Evolutionary conservation across 2,888 invertebrate species (phyloP), one percentile per base, ranked within the genome.

Genomic region (Timema cristinae): DNA sequence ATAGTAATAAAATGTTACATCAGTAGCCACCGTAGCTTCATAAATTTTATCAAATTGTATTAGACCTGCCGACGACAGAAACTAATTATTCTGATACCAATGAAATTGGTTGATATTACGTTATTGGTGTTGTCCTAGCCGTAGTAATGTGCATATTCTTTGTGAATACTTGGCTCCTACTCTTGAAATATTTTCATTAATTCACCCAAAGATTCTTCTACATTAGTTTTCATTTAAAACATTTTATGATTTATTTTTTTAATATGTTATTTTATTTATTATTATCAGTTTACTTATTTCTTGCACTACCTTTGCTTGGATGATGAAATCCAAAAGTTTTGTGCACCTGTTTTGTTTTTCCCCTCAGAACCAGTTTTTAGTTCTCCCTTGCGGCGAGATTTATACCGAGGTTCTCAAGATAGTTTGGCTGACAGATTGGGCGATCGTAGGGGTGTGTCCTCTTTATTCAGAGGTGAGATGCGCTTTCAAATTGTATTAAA

Each of bases 401-500:
- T 93, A 88, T 94, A 93, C 87, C 89, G 93, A 85, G 94, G 94
- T 82, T 94, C 94, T 77, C 94, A 94, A 87, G 94, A 94, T 86
- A 93, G 92, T 83, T 88, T 94, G 80, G 91, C 92, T 79, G 88
- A 89, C 54, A 59, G 67, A 61, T 66, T 71, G 54, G 74, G 73
- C n/a, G 70, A 73, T 15, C 73, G 72, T 48, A 69, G 73, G 72
- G 71, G 74, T 16, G 51, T 61, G 69, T 15, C 70, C 75, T 75
- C 75, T 54, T 69, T 75, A 69, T 73, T 75, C 81, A 86, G 91
- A 88, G 92, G 92, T 91, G 87, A 80, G 75, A 78, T 79, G 80
- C 32, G 32, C 32, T 32, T 32, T 32, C 32, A 32, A 32, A 32
- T 32, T 32, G 1, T 32, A 32, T 32, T 32, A 2, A 32, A 32